Base-by-base conservation (phyloP, 2,797 vertebrate species). In the Ispidina picta region DNA sequence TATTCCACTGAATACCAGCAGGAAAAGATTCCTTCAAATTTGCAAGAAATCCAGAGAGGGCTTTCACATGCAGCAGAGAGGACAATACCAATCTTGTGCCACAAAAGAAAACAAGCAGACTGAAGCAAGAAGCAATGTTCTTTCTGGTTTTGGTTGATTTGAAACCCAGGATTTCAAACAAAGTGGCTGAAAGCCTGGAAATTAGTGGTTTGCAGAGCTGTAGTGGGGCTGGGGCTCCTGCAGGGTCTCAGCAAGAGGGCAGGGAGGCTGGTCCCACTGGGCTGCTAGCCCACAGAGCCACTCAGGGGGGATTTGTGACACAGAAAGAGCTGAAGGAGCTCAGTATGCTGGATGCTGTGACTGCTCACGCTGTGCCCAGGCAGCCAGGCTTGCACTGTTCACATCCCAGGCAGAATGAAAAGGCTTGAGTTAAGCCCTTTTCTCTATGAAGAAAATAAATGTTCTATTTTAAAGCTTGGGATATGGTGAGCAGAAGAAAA, bases 241-340 rank as follows among this genome's bases (percentile, higher is more conserved):
- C 0, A 1, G 33, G 35, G 19, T 41, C 31, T 33, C 5, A 0
- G 19, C 2, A 0, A 70, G 35, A 15, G 23, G 9, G 6, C 18
- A 26, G 19, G 1, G 1, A 28, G 54, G 21, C 26, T 80, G 69
- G 31, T 29, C 21, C 1, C 0, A 0, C 52, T 58, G 3, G 7
- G 68, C 70, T 80, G 49, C 54, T 10, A 16, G 44, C 10, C 20
- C 6, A 1, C 49, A 60, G 41, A 79, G 37, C 26, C 17, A 7
- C 11, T 3, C 44, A 10, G 62, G 12, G 29, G 23, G 39, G 16
- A 28, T 7, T 5, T 35, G 44, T 52, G 33, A 39, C 84, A 66
- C 6, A 6, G 6, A 73, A 80, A 60, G 15, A 54, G 66, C 83
- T 63, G 66, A 59, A 63, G 75, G 14, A 33, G 62, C 46, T 55